These are phyloP conservation scores for Danaus plexippus DNA, from an alignment of 1,140 invertebrate genomes.

Conservation along the genomic window DNA sequence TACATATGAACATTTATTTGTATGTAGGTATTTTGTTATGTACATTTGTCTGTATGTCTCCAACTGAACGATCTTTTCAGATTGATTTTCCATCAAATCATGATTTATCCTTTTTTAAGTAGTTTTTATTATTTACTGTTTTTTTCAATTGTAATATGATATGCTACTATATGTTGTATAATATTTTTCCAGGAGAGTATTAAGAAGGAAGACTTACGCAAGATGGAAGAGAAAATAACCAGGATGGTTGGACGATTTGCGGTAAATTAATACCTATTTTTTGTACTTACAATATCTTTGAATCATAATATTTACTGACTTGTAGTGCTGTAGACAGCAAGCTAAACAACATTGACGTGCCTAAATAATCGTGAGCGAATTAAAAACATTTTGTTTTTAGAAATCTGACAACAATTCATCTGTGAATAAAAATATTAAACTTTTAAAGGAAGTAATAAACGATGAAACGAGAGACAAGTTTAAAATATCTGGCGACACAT, in stretches of 20 bases:
- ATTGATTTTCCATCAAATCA: too few relatives aligned
- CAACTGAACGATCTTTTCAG: too few relatives aligned
- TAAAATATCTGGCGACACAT: constrained; percentile 1
- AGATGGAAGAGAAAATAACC: constrained; percentile 44
- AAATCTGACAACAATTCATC: constrained; percentile 7
- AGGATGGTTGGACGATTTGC: constrained; percentile 38
- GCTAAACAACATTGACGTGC: too few relatives aligned
- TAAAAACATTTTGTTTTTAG: constrained; percentile 14
- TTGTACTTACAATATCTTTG: too few relatives aligned
- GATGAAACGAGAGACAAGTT: constrained; percentile 5
- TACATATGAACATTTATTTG: too few relatives aligned
- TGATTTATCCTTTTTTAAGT: not conserved
- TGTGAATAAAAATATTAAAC: constrained; percentile 11
- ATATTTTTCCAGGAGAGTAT: constrained; percentile 36
- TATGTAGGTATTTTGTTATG: too few relatives aligned
- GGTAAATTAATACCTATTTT: constrained; percentile 32
- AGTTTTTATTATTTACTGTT: constrained; percentile 3
- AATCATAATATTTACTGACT: too few relatives aligned
- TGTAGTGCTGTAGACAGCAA: too few relatives aligned
- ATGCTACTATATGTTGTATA: not conserved
- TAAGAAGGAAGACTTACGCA: constrained; percentile 46
- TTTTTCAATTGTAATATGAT: not conserved
- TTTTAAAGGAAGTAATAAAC: not conserved
- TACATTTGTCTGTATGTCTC: too few relatives aligned
- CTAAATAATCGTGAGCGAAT: not conserved